Evolutionary conservation across 2,797 vertebrate species (phyloP), one percentile per base, ranked within the genome.

Genomic region (Ctenopoma kingsleyae): DNA sequence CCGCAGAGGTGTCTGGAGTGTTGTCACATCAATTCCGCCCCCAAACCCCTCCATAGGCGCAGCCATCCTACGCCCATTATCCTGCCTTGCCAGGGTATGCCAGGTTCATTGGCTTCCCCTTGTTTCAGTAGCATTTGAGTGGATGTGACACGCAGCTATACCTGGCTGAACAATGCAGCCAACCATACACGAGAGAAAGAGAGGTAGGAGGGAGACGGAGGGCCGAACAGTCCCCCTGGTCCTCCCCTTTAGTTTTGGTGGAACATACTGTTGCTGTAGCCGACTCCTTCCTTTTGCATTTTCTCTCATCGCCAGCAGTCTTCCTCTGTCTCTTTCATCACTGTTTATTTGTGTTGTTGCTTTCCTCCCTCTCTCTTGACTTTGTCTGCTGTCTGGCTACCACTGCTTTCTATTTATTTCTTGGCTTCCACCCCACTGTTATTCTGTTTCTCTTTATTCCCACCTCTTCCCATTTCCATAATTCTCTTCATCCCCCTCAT

Each of bases 331-430:
- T 54, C 35, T 1, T 67, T 41, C 19, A 20, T 53, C 49, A 19
- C 53, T 12, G 6, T 59, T 49, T 69, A 15, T 56, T 71, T 78
- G 32, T 62, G 23, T 52, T 51, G 32, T 40, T 16, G 46, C 40
- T 59, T 44, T 16, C 61, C 54, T 63, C 27, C 16, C 38, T 25
- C 48, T 62, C 50, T 66, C 38, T 48, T 43, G 55, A 71, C 55
- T 65, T 67, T 23, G 25, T 53, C 56, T 73, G 76, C 64, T 44
- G 41, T 74, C 53, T 76, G 62, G 59, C 58, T 53, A 65, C 60
- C 81, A 62, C 71, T 67, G 77, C 49, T 85, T 82, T 71, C 69
- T 80, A 58, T 89, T 78, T 81, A 82, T 83, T 85, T 75, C 51
- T 74, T 78, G 70, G 72, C 82, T 57, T 36, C 61, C 52, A 36